A percentile compares a stretch with the other conserved stretches of the same genome.
Conservation (phyloP, 1,140 invertebrate genomes). For the Dufourea novaeangliae region DNA sequence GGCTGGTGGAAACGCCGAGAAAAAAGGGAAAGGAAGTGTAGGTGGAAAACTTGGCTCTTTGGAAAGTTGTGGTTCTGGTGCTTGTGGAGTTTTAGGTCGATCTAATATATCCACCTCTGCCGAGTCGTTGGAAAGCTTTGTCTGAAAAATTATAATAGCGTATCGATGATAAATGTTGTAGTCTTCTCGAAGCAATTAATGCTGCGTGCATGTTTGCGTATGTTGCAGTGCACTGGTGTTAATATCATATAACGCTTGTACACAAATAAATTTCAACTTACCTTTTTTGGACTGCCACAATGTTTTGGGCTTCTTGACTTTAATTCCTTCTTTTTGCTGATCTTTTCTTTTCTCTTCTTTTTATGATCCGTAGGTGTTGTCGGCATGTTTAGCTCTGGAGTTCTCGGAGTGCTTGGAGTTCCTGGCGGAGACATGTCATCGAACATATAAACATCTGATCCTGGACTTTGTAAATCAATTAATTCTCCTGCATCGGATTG, state of each 20-base stretch:
- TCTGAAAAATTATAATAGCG: constrained; percentile 63
- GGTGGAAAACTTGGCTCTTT: constrained; percentile 82
- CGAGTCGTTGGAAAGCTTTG: constrained; percentile 67
- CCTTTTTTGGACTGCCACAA: constrained; percentile 74
- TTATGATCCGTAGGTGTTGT: constrained; percentile 72
- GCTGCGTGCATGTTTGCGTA: neutral
- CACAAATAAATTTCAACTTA: constrained; percentile 42
- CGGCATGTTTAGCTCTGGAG: constrained; percentile 82
- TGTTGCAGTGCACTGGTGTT: constrained; percentile 6
- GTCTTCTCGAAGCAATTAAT: neutral
- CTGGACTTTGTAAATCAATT: constrained; percentile 69
- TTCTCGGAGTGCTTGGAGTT: constrained; percentile 83
- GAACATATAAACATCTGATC: constrained; percentile 75
- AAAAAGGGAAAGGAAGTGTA: constrained; percentile 81
- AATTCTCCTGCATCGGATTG: constrained; percentile 70
- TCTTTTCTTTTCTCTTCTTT: constrained; percentile 84
- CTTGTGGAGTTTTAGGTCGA: constrained; percentile 86
- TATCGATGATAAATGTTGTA: constrained; percentile 31
- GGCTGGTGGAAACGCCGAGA: constrained; percentile 81
- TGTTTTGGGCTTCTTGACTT: constrained; percentile 79
- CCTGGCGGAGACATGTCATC: constrained; percentile 83
- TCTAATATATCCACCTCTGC: constrained; percentile 77
- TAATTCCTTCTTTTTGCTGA: constrained; percentile 85
- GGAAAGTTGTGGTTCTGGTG: constrained; percentile 79
- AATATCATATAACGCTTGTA: neutral